Percentiles rank a stretch among this genome's conserved stretches.
Conservation (phyloP, 2,888 invertebrate genomes). For the Hipparchia semele region DNA sequence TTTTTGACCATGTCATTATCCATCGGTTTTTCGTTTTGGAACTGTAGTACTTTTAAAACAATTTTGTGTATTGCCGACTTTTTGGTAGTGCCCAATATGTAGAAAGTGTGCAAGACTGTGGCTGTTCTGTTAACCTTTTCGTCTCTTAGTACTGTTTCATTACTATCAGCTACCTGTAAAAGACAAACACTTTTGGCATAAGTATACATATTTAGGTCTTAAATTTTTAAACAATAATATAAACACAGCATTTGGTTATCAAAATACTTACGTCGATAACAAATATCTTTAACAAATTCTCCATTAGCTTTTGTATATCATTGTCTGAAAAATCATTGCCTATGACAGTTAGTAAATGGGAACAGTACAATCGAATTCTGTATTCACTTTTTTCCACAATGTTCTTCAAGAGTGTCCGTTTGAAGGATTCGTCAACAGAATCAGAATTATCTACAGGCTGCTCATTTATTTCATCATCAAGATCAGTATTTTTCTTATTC, state of each 20-base stretch:
- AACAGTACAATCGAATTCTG: constrained; percentile 65
- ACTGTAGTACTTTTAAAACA: constrained; percentile 77
- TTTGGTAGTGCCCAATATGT: constrained; percentile 78
- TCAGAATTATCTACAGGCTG: constrained; percentile 46
- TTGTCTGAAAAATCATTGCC: constrained; percentile 47
- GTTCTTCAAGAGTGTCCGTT: constrained; percentile 55
- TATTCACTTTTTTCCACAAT: constrained; percentile 58
- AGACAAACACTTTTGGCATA: constrained; percentile 26
- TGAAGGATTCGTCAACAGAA: constrained; percentile 50
- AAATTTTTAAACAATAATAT: background rate
- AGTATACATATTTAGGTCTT: background rate
- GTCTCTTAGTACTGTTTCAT: constrained; percentile 75
- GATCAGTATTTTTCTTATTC: constrained; percentile 39
- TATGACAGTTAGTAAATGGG: constrained; percentile 60
- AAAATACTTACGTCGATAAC: constrained; percentile 60
- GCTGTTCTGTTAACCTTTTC: constrained; percentile 83
- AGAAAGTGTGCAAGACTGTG: constrained; percentile 82
- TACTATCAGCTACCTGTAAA: constrained; percentile 65
- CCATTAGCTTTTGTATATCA: constrained; percentile 53
- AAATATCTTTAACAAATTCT: constrained; percentile 61
- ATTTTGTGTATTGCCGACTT: constrained; percentile 77
- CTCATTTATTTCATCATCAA: too few species aligned
- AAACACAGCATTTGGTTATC: background rate
- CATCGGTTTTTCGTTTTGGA: constrained; percentile 79
- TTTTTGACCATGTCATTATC: constrained; percentile 67